Base-by-base conservation (phyloP, 1,140 invertebrate species). In the Papilio xuthus region DNA sequence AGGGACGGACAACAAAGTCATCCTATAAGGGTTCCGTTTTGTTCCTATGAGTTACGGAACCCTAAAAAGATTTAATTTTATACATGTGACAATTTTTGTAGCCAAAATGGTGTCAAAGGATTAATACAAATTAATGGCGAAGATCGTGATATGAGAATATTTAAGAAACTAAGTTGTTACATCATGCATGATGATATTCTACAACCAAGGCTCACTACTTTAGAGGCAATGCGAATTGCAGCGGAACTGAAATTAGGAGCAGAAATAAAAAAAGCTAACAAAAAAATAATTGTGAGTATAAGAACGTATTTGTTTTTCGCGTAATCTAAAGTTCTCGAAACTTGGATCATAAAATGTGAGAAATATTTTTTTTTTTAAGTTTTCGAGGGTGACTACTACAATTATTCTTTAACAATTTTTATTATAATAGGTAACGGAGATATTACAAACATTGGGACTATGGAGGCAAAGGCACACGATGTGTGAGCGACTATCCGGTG, bases 131-230 rank as follows among this genome's bases (percentile, higher is more conserved):
- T 98, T 2, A 98, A 98, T 86, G 97, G 97, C 8, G 95, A 96
- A 81, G 92, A 96, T 7, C 94, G 98, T 28, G 95, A 97, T 79
- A 95, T 98, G 87, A 95, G 96, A 78, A 94, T 96, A 41, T 97
- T 96, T 94, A 95, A 96, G 82, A 98, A 97, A 91, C 95, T 97
- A 67, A 97, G 97, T 6, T 97, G 97, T 86, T 99, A 98, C 92
- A 98, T 99, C 84, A 98, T 98, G 95, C 98, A 99, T 91, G 97
- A 98, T 81, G 97, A 98, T 86, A 92, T 98, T 67, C 93, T 98
- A 28, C 96, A 98, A 82, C 96, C 97, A 0, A 95, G 96, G 78
- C 94, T 99, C 2, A 97, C 97, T 0, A 97, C 98, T 1, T 95
- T 95, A 53, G 98, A 99, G 94, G 95, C 97, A 4, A 97, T 98